A percentile compares a stretch with the other conserved stretches of the same genome.
phyloP scores from a whole-genome alignment of 30 jellyfish, hydroid and myxozoan species.

The Chrysaora quinquecirrha region DNA sequence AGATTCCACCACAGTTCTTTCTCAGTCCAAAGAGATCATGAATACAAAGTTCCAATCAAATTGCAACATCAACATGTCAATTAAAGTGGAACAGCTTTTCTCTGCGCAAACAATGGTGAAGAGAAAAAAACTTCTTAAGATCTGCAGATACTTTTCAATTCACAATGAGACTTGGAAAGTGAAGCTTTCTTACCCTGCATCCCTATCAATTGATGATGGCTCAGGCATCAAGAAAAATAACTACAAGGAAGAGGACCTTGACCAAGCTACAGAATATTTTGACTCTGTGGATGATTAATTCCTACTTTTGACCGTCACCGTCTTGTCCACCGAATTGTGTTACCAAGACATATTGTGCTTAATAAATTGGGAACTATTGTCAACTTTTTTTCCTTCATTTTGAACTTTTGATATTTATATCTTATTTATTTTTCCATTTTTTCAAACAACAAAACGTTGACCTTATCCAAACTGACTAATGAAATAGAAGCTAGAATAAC shows the following conservation, averaged over 20 bases:
- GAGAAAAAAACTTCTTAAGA: background rate
- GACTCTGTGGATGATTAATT: background rate
- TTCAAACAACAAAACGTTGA: no score
- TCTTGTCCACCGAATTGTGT: conserved; percentile 4
- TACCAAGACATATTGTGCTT: background rate
- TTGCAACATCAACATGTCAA: background rate
- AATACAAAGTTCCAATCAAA: background rate
- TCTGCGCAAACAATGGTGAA: background rate
- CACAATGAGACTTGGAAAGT: conserved; percentile 2
- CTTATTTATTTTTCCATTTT: no score
- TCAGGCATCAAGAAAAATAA: background rate
- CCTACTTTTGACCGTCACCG: conserved; percentile 1
- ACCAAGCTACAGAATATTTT: background rate
- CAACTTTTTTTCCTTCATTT: background rate
- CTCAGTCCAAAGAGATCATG: background rate
- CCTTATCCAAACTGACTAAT: background rate
- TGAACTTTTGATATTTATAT: background rate
- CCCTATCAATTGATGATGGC: background rate
- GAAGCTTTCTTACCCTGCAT: conserved; percentile 4
- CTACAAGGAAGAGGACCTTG: background rate
- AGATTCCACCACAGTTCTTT: background rate
- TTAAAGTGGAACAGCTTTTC: background rate
- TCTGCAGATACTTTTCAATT: background rate
- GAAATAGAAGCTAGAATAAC: background rate
- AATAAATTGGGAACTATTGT: background rate